These are phyloP conservation scores for Nixonia krombeini DNA, from an alignment of 1,140 invertebrate genomes.

Conservation along the genomic window DNA sequence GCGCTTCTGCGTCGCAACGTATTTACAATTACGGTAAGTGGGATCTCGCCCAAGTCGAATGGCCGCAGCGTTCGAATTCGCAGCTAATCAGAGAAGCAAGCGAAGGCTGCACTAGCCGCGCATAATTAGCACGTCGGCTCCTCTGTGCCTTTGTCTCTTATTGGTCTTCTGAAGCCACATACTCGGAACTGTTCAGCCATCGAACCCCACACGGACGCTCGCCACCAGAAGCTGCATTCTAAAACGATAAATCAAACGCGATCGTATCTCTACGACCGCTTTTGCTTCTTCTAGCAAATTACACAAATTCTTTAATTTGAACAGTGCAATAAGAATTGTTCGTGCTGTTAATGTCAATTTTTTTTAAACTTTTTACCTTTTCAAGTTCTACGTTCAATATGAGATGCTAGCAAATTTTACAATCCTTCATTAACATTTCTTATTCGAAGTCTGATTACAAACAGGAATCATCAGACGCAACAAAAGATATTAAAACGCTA, in stretches of 20 bases:
- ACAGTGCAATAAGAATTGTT: too few relatives aligned
- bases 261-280: too few relatives aligned
- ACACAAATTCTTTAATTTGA: too few relatives aligned
- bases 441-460: conserved; percentile 34
- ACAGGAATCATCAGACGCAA: conserved; percentile 40
- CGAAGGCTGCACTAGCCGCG: too few relatives aligned
- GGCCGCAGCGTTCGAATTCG: conserved; percentile 46
- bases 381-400: too few relatives aligned
- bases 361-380: background rate
- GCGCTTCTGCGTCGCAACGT: conserved; percentile 49
- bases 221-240: too few relatives aligned
- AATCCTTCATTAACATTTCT: conserved; percentile 41
- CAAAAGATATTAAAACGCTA: conserved; percentile 35
- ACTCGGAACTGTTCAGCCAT: background rate
- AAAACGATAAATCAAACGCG: background rate
- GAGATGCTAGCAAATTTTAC: too few relatives aligned
- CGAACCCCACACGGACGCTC: conserved; percentile 27
- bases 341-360: background rate
- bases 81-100: conserved; percentile 37
- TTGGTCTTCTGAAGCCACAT: conserved; percentile 35
- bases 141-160: conserved; percentile 54
- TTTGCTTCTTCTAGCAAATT: too few relatives aligned
- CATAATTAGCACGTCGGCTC: conserved; percentile 68
- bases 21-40: conserved; percentile 67
- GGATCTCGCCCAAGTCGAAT: conserved; percentile 66